Evolutionary conservation across 2,888 invertebrate species (phyloP), one percentile per base, ranked within the genome.

Genomic region (Asteroscopus sphinx): DNA sequence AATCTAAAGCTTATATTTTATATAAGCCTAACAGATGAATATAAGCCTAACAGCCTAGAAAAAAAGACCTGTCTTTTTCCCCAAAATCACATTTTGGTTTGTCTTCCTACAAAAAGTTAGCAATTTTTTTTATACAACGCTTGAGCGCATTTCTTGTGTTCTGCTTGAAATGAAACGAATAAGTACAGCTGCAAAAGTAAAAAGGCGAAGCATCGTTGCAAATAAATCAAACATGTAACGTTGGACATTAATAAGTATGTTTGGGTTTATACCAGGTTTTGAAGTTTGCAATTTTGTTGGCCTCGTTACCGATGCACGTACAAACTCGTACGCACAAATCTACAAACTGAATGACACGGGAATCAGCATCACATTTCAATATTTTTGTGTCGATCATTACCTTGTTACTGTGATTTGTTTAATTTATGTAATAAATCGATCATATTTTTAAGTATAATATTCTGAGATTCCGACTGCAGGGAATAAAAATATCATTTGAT

Each of bases 401-500:
- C 90, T 90, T 89, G 83, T 87, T 88, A 92, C 93, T 92, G 93
- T 93, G 93, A 93, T 93, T 92, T 88, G 88, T 89, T 89, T 88
- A 81, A 86, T 87, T 87, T 87, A 86, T 83, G 77, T 79, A 74
- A 76, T 77, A 81, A 80, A 80, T 78, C 75, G 76, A 81, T 77
- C 81, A 79, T 73, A 69, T 71, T 71, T 75, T 71, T 83, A 81
- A 77, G 71, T 71, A 81, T 83, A 79, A 73, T 80, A 87, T 83
- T 57, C 83, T 72, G 81, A 84, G 78, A 88, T 89, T 90, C 88
- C 88, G 78, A 82, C 70, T 66, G 57, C 58, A 56, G 73, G 73
- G 57, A 76, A 75, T 68, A 47, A 69, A 83, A 83, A 83, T 79
- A 63, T 66, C 57, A 68, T 68, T 74, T 68, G 48, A 62, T 51